These are phyloP conservation scores for Chymomyza costata DNA, from an alignment of 1,140 invertebrate genomes.

Conservation along the genomic window DNA sequence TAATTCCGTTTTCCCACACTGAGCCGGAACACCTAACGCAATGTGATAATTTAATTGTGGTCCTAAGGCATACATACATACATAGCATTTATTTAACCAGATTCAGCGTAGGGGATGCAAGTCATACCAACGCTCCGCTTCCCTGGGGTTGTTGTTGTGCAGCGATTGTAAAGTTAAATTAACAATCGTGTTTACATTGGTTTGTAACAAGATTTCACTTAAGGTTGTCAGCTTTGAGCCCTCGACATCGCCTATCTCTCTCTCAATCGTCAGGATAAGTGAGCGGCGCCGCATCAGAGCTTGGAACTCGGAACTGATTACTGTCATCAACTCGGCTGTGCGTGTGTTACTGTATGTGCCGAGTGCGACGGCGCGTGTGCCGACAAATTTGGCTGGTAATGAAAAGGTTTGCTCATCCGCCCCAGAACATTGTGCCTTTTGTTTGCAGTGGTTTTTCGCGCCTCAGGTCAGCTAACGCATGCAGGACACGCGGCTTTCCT, in stretches of 20 bases:
- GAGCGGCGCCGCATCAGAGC: slow-evolving; percentile 59
- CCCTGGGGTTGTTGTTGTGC: slow-evolving; percentile 22
- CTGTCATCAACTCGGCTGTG: slow-evolving; percentile 55
- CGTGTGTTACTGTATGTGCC: slow-evolving; percentile 21
- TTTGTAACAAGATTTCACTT: slow-evolving; percentile 75
- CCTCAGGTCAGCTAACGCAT: slow-evolving; percentile 49
- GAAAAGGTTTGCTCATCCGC: slow-evolving; percentile 70
- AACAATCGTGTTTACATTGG: slow-evolving; percentile 75
- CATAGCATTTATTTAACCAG: neutral
- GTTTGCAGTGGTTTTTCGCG: slow-evolving; percentile 67
- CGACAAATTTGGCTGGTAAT: slow-evolving; percentile 66
- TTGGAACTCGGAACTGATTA: too few relatives aligned
- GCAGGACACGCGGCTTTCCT: slow-evolving; percentile 44
- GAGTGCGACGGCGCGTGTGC: slow-evolving; percentile 63
- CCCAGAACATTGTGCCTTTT: slow-evolving; percentile 53
- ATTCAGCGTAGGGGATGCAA: slow-evolving; percentile 1
- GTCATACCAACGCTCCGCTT: neutral
- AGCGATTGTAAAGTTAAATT: slow-evolving; percentile 67
- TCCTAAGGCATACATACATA: slow-evolving; percentile 44
- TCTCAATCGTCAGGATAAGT: slow-evolving; percentile 11
- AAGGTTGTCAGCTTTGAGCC: slow-evolving; percentile 66
- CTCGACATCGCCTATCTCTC: slow-evolving; percentile 1
- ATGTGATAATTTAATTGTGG: slow-evolving; percentile 74
- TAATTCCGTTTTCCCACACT: slow-evolving; percentile 60
- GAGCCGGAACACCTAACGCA: too few relatives aligned